phyloP scores from a whole-genome alignment of 1,140 invertebrate genomes.

The Metaphire vulgaris region DNA sequence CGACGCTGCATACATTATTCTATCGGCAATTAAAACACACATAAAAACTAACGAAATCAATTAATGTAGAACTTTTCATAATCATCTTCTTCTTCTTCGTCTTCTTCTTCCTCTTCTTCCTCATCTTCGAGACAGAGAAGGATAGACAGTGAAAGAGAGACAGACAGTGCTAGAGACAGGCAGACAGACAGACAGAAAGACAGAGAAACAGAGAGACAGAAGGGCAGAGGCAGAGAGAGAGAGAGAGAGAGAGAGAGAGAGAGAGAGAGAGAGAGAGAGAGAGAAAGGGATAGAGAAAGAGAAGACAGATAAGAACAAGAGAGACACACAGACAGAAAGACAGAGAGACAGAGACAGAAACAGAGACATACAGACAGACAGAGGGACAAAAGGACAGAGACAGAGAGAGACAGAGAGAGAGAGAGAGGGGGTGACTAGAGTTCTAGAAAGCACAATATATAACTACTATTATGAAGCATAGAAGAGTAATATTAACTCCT shows the following conservation, averaged over 20 bases:
- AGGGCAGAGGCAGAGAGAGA: not conserved
- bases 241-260: not conserved
- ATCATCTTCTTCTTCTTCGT: not conserved
- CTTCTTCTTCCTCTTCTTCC: not conserved
- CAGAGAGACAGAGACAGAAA: not conserved
- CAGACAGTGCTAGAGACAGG: not conserved
- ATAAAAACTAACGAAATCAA: no score
- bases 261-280: constrained; percentile 6
- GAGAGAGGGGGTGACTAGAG: not conserved
- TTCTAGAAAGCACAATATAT: not conserved
- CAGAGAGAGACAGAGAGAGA: constrained; percentile 5
- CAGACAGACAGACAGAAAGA: not conserved
- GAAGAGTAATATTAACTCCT: not conserved
- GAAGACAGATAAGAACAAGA: not conserved
- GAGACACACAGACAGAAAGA: constrained; percentile 7
- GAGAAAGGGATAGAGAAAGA: not conserved
- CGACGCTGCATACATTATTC: not conserved
- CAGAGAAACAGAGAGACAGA: not conserved
- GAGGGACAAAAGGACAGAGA: constrained; percentile 3
- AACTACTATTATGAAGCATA: not conserved
- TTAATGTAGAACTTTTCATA: no score
- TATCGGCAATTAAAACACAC: not conserved
- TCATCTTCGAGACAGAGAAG: not conserved
- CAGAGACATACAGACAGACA: not conserved
- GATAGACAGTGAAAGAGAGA: not conserved